Conservation (phyloP, 2,113 vertebrate species). For the Eulemur rufifrons region DNA sequence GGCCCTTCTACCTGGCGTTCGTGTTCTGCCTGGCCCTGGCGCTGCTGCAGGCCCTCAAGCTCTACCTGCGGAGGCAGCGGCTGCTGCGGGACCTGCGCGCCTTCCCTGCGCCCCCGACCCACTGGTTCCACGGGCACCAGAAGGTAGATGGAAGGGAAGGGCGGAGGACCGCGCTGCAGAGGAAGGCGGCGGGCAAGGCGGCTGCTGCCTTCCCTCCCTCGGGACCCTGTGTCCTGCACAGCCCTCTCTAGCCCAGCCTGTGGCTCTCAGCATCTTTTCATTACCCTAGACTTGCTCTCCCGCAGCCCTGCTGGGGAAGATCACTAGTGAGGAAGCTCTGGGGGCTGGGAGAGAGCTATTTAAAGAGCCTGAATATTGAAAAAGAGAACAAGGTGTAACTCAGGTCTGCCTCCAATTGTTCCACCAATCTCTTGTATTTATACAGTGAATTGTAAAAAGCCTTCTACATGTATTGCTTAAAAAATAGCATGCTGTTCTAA, state of each 20-base stretch:
- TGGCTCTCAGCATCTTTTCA: neutral
- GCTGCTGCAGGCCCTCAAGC: conserved; percentile 66
- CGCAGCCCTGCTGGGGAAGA: neutral
- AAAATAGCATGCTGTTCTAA: neutral
- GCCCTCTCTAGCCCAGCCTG: neutral
- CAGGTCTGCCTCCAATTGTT: neutral
- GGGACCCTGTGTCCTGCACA: neutral
- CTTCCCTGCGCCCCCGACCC: conserved; percentile 81
- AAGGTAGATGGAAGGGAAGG: conserved; percentile 58
- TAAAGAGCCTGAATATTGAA: neutral
- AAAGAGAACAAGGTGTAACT: neutral
- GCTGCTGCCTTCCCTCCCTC: neutral
- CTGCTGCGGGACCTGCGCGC: conserved; percentile 64
- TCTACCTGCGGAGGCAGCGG: conserved; percentile 74
- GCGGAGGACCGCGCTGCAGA: neutral
- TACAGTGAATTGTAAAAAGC: neutral
- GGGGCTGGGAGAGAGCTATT: neutral
- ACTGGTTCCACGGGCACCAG: conserved; percentile 85
- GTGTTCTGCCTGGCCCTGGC: conserved; percentile 63
- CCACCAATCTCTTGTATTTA: neutral
- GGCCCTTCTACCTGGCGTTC: conserved; percentile 63
- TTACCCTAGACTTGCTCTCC: neutral
- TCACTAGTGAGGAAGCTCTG: neutral
- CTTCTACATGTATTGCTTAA: neutral
- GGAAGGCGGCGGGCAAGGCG: neutral